Percentiles rank a stretch among this genome's conserved stretches.
These are phyloP conservation scores for Agapornis canus DNA, from an alignment of 2,797 vertebrate genomes.

Conservation along the genomic window DNA sequence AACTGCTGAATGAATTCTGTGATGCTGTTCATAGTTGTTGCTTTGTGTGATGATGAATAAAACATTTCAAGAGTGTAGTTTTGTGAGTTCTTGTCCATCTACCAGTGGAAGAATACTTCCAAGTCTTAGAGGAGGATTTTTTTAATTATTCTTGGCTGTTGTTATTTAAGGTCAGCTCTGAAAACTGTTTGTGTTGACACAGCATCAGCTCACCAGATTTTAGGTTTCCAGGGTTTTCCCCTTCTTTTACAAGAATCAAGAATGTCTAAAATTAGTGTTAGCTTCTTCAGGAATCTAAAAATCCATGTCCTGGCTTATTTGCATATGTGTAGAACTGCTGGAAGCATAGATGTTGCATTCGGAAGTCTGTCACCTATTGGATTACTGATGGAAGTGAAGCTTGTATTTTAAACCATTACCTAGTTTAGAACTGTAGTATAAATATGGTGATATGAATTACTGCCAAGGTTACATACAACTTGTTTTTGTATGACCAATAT, in stretches of 20 bases:
- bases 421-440: background rate
- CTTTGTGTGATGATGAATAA: background rate
- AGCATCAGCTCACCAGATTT: background rate
- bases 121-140: background rate
- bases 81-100: background rate
- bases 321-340: background rate
- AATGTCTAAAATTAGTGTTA: background rate
- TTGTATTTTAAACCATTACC: background rate
- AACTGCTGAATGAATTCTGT: background rate
- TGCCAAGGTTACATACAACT: background rate
- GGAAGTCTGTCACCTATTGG: background rate
- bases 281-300: background rate
- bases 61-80: background rate
- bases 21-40: background rate
- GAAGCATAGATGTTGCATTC: fast-evolving
- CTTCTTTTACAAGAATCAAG: background rate
- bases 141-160: background rate
- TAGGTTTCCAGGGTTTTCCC: fast-evolving
- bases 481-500: background rate
- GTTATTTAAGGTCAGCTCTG: background rate
- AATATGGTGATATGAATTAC: background rate
- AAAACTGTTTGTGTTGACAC: background rate
- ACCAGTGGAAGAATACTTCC: background rate
- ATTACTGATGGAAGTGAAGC: background rate
- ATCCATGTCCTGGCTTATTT: background rate